phyloP scores from a whole-genome alignment of 2,797 vertebrate genomes.

The Artibeus lituratus region DNA sequence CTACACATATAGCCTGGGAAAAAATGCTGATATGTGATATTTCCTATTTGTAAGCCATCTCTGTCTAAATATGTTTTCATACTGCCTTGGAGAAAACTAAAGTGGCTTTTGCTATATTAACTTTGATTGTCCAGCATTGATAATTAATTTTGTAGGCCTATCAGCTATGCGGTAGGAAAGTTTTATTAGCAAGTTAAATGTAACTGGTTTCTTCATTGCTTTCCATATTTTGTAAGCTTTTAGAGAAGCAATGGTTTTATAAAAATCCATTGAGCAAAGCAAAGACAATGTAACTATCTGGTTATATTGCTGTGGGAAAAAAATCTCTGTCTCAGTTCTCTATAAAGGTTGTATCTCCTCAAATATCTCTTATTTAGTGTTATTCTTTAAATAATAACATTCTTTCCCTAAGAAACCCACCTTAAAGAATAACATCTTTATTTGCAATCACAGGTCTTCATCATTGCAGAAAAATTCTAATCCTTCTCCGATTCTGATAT shows the following conservation, averaged over 20 bases:
- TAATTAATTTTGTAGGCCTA: constrained; percentile 58
- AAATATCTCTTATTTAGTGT: background rate
- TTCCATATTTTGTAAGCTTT: constrained; percentile 50
- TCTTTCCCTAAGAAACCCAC: background rate
- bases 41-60: constrained; percentile 26
- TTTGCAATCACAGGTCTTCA: constrained; percentile 36
- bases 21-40: background rate
- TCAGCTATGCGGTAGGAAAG: background rate
- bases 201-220: constrained; percentile 49
- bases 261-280: constrained; percentile 45
- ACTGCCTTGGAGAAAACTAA: background rate
- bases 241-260: constrained; percentile 40
- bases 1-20: background rate
- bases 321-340: background rate
- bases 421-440: constrained; percentile 39
- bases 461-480: background rate
- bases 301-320: background rate
- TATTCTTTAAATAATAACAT: background rate
- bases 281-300: constrained; percentile 27
- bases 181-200: constrained; percentile 65
- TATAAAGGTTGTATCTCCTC: background rate
- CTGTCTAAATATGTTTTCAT: constrained; percentile 20
- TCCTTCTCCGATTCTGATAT: constrained; percentile 47
- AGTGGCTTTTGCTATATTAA: constrained; percentile 43
- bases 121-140: constrained; percentile 48